Base-by-base conservation (phyloP, 2,888 invertebrate genomes). In the Erebia aethiops region DNA sequence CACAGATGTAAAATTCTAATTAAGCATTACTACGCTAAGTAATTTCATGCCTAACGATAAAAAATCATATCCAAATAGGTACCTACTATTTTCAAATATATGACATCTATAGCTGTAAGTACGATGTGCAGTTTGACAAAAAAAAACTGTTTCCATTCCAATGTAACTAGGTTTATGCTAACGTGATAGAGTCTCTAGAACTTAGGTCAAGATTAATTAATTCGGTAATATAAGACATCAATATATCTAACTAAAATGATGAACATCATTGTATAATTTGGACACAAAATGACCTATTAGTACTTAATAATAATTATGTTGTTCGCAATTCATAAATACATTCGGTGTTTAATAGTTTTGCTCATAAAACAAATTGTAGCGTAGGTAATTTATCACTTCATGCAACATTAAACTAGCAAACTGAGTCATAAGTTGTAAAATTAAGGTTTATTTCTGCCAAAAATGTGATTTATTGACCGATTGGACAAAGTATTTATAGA, bases 341-440 rank as follows among this genome's bases (percentile, higher is more conserved):
- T 60, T 35, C 4, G 18, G 43, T 61, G 46, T 18, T 61, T 46
- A 61, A 61, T 13, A 61, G 61, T 46, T 46, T 61, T 43, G 16
- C 61, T 49, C 49, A 46, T 62, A 49, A 62, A 21, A 49, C 21
- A 46, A 49, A 62, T 49, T 43, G 35, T 49, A 62, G 49, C 43
- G 62, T 21, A n/a, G n/a, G n/a, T n/a, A 62, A 62, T 62, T 46
- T 49, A 49, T 62, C 14, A 62, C 49, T 62, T 62, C 62, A 49
- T 14, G 62, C 62, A 49, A 18, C 46, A 46, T 62, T 49, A 21
- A 43, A 62, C 49, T 14, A 49, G 46, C 49, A 49, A 62, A 18
- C 21, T 62, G 62, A 21, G 62, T 49, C 46, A 14, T 49, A 62
- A 62, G 46, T 43, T 60, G 16, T 60, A 60, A 60, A 60, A 60